These are phyloP conservation scores for Arion vulgaris DNA, from an alignment of 1,140 invertebrate species.

Conservation along the genomic window DNA sequence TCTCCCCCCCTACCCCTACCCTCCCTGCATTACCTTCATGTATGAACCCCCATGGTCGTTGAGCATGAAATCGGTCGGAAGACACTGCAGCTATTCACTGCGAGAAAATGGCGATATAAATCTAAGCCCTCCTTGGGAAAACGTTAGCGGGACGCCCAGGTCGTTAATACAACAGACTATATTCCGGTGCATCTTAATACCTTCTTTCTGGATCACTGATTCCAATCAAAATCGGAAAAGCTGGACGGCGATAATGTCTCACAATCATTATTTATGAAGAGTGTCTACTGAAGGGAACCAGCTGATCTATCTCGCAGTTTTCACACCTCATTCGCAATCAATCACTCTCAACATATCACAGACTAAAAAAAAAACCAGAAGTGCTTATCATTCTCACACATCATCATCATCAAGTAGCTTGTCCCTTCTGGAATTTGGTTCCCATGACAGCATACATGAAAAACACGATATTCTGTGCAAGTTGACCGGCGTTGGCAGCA, in stretches of 20 bases:
- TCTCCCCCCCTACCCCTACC: too few species aligned
- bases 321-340: background rate
- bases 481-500: too few species aligned
- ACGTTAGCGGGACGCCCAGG: background rate
- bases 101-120: conserved; percentile 9
- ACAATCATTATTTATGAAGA: background rate
- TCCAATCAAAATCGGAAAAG: background rate
- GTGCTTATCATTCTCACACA: too few species aligned
- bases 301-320: background rate
- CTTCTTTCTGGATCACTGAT: background rate
- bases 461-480: too few species aligned
- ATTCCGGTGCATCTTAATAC: conserved; percentile 14
- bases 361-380: too few species aligned
- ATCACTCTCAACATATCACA: background rate
- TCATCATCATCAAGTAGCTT: too few species aligned
- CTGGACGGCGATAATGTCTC: background rate
- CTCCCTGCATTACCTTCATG: too few species aligned
- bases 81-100: background rate
- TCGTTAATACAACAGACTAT: too few species aligned
- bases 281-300: background rate
- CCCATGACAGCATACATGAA: too few species aligned
- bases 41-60: too few species aligned
- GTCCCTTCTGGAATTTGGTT: too few species aligned
- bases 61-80: conserved; percentile 11
- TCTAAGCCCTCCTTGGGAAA: background rate